Percentiles rank a stretch among this genome's conserved stretches.
Conservation (phyloP, 2,797 vertebrate species). For the Takifugu ocellatus region DNA sequence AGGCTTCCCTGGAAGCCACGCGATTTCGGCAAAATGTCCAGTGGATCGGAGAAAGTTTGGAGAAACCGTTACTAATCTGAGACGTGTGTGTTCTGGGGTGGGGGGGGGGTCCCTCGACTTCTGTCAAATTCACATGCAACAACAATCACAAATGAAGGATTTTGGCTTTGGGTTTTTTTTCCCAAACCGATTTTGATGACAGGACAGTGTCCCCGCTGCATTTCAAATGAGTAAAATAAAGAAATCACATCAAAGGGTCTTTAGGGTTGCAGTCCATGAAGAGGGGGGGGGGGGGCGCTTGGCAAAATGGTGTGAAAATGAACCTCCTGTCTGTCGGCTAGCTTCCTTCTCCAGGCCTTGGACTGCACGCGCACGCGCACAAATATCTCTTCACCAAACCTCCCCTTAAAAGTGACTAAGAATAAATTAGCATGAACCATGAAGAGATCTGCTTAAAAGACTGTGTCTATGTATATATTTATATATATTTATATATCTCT, state of each 20-base stretch:
- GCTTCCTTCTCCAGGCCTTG: conserved; percentile 38
- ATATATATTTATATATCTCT: conserved; percentile 78
- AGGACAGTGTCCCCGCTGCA: conserved; percentile 46
- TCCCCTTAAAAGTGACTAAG: conserved; percentile 74
- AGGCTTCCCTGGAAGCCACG: conserved; percentile 62
- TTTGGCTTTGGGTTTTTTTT: conserved; percentile 38
- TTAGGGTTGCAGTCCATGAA: conserved; percentile 58
- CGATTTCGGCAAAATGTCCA: conserved; percentile 57
- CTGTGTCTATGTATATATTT: conserved; percentile 75
- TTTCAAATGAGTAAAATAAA: conserved; percentile 47
- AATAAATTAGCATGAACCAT: conserved; percentile 81
- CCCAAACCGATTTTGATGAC: conserved; percentile 5
- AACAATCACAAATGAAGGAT: not conserved
- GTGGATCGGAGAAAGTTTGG: no score
- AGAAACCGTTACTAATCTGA: conserved; percentile 21
- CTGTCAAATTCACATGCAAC: conserved; percentile 47
- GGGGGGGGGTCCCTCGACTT: not conserved
- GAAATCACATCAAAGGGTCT: conserved; percentile 30
- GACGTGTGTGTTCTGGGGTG: no score
- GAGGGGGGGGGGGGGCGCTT: conserved; percentile 64
- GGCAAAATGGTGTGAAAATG: conserved; percentile 65
- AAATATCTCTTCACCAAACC: conserved; percentile 54
- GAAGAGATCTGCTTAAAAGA: conserved; percentile 78
- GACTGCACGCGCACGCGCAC: conserved; percentile 17
- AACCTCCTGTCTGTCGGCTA: conserved; percentile 45